Conservation (phyloP, 2,113 vertebrate genomes). For the Murina feae region DNA sequence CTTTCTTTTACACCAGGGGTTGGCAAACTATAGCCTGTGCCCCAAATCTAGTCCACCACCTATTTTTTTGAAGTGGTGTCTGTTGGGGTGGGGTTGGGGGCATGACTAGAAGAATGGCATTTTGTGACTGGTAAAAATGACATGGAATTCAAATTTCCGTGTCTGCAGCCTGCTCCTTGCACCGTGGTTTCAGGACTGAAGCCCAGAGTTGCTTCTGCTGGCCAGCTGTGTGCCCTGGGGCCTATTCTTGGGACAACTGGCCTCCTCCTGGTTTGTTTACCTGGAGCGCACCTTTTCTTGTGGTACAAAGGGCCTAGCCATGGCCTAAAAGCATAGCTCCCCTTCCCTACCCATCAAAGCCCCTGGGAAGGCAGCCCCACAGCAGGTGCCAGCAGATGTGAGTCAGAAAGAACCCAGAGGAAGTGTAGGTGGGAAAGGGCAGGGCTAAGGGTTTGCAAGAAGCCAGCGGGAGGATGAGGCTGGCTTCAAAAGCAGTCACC, state of each 20-base stretch:
- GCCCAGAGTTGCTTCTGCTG: not conserved
- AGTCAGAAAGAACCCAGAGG: not conserved
- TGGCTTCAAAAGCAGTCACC: not conserved
- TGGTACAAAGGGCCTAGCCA: not conserved
- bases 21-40: not conserved
- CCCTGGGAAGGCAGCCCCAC: not conserved
- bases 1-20: not conserved
- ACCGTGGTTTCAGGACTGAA: not conserved
- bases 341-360: not conserved
- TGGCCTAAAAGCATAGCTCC: fast-evolving
- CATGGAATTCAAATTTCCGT: not conserved
- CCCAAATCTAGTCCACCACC: not conserved
- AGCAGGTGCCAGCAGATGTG: not conserved
- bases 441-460: not conserved
- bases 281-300: not conserved
- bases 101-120: not conserved
- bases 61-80: not conserved
- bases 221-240: no score
- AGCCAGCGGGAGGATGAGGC: not conserved
- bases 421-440: not conserved
- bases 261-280: not conserved
- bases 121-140: not conserved
- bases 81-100: not conserved
- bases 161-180: not conserved
- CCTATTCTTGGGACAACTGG: not conserved